Percentiles rank a stretch among this genome's conserved stretches.
phyloP scores from a whole-genome alignment of 1,140 invertebrate genomes.

The Phymastichus coffea region DNA sequence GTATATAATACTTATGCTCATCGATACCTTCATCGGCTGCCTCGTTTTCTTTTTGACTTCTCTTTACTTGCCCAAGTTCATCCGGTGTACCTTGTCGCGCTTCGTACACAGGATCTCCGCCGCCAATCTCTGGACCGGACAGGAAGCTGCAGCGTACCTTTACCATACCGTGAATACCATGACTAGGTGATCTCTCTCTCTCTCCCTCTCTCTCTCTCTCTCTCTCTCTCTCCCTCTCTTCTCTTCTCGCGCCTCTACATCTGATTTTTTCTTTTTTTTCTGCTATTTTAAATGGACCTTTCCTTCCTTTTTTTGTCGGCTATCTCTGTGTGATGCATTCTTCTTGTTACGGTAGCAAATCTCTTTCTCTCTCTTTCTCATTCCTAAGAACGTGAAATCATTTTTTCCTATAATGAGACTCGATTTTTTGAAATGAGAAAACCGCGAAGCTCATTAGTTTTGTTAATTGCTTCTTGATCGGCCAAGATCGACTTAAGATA shows the following conservation, averaged over 20 bases:
- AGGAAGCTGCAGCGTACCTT: neutral
- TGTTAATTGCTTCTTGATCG: too few species aligned
- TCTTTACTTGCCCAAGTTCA: neutral
- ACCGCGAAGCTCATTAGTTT: too few species aligned
- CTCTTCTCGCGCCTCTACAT: neutral
- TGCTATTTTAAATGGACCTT: neutral
- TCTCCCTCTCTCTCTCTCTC: neutral
- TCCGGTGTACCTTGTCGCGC: neutral
- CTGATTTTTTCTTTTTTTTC: neutral
- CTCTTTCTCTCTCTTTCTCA: too few species aligned
- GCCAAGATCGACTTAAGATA: too few species aligned
- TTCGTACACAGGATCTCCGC: neutral
- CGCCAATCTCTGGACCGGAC: neutral
- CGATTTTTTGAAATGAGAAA: too few species aligned
- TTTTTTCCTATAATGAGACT: too few species aligned
- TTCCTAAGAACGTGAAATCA: too few species aligned
- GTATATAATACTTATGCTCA: too few species aligned
- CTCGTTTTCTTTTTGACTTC: neutral
- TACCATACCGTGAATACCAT: neutral
- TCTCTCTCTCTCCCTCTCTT: neutral
- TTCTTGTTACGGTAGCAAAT: too few species aligned
- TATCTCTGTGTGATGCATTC: too few species aligned
- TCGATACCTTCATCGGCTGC: neutral
- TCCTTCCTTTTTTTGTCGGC: neutral
- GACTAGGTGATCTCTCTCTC: slow-evolving; percentile 13